These are phyloP conservation scores for Nomada flava DNA, from an alignment of 2,888 invertebrate species.

Conservation along the genomic window DNA sequence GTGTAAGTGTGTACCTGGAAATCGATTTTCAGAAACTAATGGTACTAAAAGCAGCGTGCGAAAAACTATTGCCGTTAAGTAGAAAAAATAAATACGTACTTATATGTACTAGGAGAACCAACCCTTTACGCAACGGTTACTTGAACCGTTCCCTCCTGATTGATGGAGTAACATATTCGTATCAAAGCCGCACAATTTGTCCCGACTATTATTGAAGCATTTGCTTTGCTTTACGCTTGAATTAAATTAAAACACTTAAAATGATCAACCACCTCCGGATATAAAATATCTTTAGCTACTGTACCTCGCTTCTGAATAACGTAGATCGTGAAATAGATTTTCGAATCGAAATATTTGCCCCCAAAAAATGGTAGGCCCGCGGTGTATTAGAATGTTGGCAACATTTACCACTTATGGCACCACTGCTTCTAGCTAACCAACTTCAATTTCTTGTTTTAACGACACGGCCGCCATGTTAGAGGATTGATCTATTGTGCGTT, in stretches of 20 bases:
- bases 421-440: conserved; percentile 33
- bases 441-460: conserved; percentile 42
- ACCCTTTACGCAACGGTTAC: background rate
- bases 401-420: background rate
- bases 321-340: background rate
- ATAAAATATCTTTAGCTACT: background rate
- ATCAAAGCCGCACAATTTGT: background rate
- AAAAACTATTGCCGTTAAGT: background rate
- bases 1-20: conserved; percentile 1
- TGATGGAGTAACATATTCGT: background rate
- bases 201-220: background rate
- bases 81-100: background rate
- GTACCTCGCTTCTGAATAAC: background rate
- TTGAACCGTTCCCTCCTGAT: background rate
- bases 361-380: background rate
- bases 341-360: background rate
- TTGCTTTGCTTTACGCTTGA: background rate
- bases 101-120: background rate
- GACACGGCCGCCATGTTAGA: conserved; percentile 68
- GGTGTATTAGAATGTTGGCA: background rate
- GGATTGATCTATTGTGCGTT: conserved; percentile 53
- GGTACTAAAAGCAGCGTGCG: conserved; percentile 33
- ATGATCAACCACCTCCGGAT: background rate
- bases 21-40: conserved; percentile 55
- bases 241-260: background rate